A percentile compares a stretch with the other conserved stretches of the same genome.
These are phyloP conservation scores for Caloenas nicobarica DNA, from an alignment of 2,113 vertebrate genomes.

Conservation along the genomic window DNA sequence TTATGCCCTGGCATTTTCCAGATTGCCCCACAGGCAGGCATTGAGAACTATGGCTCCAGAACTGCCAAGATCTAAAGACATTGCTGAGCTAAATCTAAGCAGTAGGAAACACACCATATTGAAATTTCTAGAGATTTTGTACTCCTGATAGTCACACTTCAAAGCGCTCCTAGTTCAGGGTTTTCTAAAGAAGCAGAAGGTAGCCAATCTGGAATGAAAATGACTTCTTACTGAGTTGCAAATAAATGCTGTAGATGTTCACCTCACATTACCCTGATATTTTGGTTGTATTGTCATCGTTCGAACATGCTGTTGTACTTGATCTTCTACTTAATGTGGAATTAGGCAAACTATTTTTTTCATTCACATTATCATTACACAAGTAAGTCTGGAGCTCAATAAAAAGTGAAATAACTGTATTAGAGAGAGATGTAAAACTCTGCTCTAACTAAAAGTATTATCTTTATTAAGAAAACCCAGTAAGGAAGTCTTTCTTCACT, in stretches of 20 bases:
- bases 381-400: neutral
- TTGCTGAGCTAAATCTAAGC: constrained; percentile 9
- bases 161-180: neutral
- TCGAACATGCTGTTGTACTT: constrained; percentile 6
- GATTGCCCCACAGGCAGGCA: neutral
- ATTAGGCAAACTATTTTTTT: constrained; percentile 16
- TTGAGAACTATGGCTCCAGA: neutral
- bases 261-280: constrained; percentile 15
- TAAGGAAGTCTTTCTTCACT: neutral
- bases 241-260: neutral
- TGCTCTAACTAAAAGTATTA: neutral
- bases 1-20: neutral
- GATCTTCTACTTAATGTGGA: constrained; percentile 42
- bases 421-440: neutral
- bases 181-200: constrained; percentile 50
- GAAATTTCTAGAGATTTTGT: constrained; percentile 31
- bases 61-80: neutral
- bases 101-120: constrained; percentile 27
- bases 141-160: constrained; percentile 24
- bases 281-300: constrained; percentile 36
- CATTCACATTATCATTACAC: neutral
- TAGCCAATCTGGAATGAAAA: constrained; percentile 31
- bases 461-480: neutral
- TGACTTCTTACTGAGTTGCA: constrained; percentile 21
- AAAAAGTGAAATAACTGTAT: neutral